Evolutionary conservation across 1,140 invertebrate species (phyloP), one percentile per base, ranked within the genome.

Genomic region (Vanessa atalanta): DNA sequence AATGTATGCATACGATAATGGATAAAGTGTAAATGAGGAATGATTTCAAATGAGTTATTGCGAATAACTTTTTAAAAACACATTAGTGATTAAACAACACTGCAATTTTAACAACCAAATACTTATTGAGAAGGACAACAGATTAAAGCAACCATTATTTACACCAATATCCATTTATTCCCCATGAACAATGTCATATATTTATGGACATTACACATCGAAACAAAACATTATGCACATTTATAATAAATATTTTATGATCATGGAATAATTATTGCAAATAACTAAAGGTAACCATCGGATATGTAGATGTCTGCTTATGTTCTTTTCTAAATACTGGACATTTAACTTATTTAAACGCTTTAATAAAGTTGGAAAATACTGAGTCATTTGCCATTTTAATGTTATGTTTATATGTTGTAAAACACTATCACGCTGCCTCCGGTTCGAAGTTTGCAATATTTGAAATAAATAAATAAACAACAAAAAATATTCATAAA

Each of bases 71-170:
- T 53, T 16, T 7, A 53, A 16, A 8, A 53, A 20, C 5, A 53
- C n/a, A 20, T 53, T 53, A 53, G n/a, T 53, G 3, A 53, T 16
- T 8, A 15, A n/a, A 53, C 8, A 57, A 23, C 23, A 26, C 20
- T 16, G 2, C 53, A 16, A n/a, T 23, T 12, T 57, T 23, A 11
- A 57, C 15, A 15, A 20, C 16, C 0, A 55, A 23, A 23, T 55
- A 20, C 12, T 26, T 8, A 57, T 8, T 1, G 8, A n/a, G 15
- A n/a, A 8, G 8, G 16, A 23, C 20, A 57, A 57, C 53, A 57
- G 8, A 57, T 57, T 57, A 23, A 57, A 57, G 51, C 51, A 20
- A 55, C 51, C 51, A 55, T 55, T 55, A 55, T 55, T 55, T 55
- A 55, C 51, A 55, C n/a, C n/a, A 7, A 55, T 55, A 55, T 55